Evolutionary conservation across 1,140 invertebrate species (phyloP), one percentile per base, ranked within the genome.

Genomic region (Bicyclus anynana): DNA sequence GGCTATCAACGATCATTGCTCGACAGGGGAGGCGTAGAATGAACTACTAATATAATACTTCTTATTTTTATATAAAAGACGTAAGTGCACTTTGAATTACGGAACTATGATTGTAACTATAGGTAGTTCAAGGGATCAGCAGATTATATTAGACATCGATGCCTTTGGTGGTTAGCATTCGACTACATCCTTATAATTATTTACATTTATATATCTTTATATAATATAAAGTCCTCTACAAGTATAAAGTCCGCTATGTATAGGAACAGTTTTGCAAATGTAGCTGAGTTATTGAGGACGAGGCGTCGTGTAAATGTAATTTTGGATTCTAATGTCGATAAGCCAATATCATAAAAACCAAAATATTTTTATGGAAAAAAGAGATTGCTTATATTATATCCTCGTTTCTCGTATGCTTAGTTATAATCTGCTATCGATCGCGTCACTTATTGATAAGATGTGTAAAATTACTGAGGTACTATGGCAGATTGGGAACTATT

Each of bases 41-140:
- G 52, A 62, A 71, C 62, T 73, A 79, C 69, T 82, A 82, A 57
- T 76, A 82, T 78, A 78, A 78, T 84, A 83, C 70, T 83, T 76
- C 79, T 81, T 74, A 79, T 70, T 73, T 82, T 76, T 73, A 77
- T 73, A 76, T 80, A 80, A 77, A 59, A 81, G 72, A 79, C 73
- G 75, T 87, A 87, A 87, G 84, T 87, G 84, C 84, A 87, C 84
- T 87, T 87, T 77, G 77, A 83, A 59, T 84, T 83, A 87, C 61
- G 84, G 84, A 85, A 87, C 84, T 87, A 87, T 84, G 59, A 65
- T 70, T 76, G 74, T 74, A 68, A 67, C 62, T 75, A 59, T 66
- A 62, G 60, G 64, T 53, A 81, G 65, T 69, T 57, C 65, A 61
- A 50, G 62, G 64, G 62, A 65, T 65, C 59, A 59, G 67, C 64